Conservation (phyloP, 2,888 invertebrate genomes). For the Drosophila leonis region DNA sequence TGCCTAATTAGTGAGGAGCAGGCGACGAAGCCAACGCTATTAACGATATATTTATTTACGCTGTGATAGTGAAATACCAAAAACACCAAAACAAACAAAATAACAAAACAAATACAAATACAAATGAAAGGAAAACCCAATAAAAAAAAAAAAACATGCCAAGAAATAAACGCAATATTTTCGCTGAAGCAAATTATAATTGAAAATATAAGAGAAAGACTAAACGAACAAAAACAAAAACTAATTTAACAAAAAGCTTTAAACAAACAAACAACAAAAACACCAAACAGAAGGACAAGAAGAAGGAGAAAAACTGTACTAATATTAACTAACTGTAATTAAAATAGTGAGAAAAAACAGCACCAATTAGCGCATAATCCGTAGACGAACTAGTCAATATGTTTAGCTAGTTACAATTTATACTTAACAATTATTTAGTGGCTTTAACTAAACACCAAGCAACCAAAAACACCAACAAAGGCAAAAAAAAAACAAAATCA, state of each 20-base stretch:
- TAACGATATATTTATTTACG: slow-evolving; percentile 67
- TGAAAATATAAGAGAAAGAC: slow-evolving; percentile 35
- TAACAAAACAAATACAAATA: slow-evolving; percentile 36
- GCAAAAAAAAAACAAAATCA: slow-evolving; percentile 43
- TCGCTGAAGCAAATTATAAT: slow-evolving; percentile 43
- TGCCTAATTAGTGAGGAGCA: slow-evolving; percentile 58
- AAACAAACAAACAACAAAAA: too few species aligned
- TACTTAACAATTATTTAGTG: slow-evolving; percentile 71
- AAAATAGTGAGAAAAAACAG: slow-evolving; percentile 62
- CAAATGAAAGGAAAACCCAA: slow-evolving; percentile 31
- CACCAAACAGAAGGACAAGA: slow-evolving; percentile 55
- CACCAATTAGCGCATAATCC: slow-evolving; percentile 73
- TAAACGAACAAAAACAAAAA: slow-evolving; percentile 34
- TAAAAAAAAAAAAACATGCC: slow-evolving; percentile 32
- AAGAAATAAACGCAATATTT: slow-evolving; percentile 74
- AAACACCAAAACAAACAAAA: slow-evolving; percentile 50
- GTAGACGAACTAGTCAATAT: slow-evolving; percentile 61
- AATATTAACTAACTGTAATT: slow-evolving; percentile 33
- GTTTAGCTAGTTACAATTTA: slow-evolving; percentile 76
- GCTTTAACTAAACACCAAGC: slow-evolving; percentile 84
- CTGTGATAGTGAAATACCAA: slow-evolving; percentile 75
- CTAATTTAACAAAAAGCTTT: slow-evolving; percentile 72
- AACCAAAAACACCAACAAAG: slow-evolving; percentile 40
- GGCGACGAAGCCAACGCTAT: slow-evolving; percentile 60
- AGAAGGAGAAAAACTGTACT: slow-evolving; percentile 18